Conservation (phyloP, 2,888 invertebrate genomes). For the Caenorhabditis imperialis region DNA sequence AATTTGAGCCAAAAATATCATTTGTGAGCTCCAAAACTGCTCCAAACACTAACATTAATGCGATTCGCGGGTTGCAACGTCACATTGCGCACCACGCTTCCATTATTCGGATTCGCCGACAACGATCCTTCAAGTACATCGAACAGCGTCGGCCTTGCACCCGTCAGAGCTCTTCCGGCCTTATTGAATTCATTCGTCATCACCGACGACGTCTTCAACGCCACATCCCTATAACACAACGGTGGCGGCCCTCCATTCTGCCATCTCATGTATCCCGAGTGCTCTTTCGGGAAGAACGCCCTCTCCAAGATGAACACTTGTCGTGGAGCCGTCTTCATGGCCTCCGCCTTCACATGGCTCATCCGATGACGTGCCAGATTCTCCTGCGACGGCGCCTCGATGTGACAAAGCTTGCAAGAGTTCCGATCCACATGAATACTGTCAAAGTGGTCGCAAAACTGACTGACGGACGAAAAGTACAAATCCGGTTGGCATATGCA, state of each 20-base stretch:
- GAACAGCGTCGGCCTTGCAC: background rate
- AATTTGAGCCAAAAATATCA: too few relatives aligned
- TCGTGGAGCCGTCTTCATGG: background rate
- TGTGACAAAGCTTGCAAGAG: constrained; percentile 5
- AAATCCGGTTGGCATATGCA: constrained; percentile 3
- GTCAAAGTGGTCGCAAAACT: constrained; percentile 39
- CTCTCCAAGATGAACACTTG: constrained; percentile 6
- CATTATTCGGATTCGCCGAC: too few relatives aligned
- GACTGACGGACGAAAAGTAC: constrained; percentile 3
- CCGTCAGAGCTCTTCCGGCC: background rate
- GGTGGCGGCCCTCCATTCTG: too few relatives aligned
- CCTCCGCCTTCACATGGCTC: background rate
- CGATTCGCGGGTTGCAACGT: background rate
- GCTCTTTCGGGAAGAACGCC: constrained; percentile 3
- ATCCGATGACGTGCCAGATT: constrained; percentile 6
- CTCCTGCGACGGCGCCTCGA: background rate
- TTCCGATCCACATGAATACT: constrained; percentile 3
- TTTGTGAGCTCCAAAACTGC: too few relatives aligned
- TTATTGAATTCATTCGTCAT: too few relatives aligned
- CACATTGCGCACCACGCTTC: background rate
- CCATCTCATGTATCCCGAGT: too few relatives aligned
- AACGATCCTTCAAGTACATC: constrained; percentile 12
- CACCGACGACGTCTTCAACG: too few relatives aligned
- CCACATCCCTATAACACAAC: too few relatives aligned
- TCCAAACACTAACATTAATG: too few relatives aligned